Conservation (phyloP, 2,888 invertebrate genomes). For the Idaea aversata region DNA sequence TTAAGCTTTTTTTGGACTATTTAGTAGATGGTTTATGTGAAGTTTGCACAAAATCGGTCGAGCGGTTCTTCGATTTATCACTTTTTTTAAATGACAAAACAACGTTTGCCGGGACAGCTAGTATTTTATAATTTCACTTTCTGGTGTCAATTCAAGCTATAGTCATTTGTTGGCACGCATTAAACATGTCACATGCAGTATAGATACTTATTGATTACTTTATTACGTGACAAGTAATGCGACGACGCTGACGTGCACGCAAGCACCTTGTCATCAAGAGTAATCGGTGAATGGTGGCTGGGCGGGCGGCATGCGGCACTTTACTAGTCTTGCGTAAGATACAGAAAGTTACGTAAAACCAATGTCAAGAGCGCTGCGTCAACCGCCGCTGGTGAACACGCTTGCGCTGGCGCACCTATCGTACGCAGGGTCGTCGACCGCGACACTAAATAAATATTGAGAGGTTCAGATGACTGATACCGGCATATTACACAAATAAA, state of each 20-base stretch:
- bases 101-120: too few relatives aligned
- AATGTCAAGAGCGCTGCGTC: conserved; percentile 71
- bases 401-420: conserved; percentile 16
- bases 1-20: too few relatives aligned
- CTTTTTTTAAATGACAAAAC: too few relatives aligned
- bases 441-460: conserved; percentile 51
- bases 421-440: conserved; percentile 51
- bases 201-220: background rate
- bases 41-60: too few relatives aligned
- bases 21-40: too few relatives aligned
- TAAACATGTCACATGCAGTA: background rate
- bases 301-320: conserved; percentile 21
- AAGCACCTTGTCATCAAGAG: background rate
- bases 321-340: conserved; percentile 42
- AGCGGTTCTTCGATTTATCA: too few relatives aligned
- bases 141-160: background rate
- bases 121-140: background rate
- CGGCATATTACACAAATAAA: conserved; percentile 20
- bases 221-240: background rate
- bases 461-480: conserved; percentile 22
- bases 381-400: conserved; percentile 28
- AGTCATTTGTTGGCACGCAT: background rate
- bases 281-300: background rate
- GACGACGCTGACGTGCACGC: background rate
- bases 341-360: conserved; percentile 59